phyloP scores from a whole-genome alignment of 2,113 vertebrate species.

The Vidua chalybeata region DNA sequence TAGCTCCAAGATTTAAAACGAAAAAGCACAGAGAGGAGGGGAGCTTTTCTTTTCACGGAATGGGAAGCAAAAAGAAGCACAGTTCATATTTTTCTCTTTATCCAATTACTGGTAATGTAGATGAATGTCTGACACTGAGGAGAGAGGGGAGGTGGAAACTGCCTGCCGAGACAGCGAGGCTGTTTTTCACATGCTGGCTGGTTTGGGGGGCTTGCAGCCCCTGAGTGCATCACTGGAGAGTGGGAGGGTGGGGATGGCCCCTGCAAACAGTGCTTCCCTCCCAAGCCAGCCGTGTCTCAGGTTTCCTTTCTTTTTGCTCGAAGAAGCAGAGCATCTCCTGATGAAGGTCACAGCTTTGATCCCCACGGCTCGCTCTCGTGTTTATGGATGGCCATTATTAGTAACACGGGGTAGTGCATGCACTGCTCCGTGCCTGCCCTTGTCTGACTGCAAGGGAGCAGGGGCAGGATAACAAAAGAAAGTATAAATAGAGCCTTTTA shows the following conservation, averaged over 20 bases:
- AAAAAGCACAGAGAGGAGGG: neutral
- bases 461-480: slow-evolving; percentile 45
- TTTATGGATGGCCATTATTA: slow-evolving; percentile 55
- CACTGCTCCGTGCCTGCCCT: neutral
- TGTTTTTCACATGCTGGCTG: neutral
- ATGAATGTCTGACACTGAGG: neutral
- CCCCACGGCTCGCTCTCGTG: neutral
- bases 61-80: neutral
- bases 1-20: neutral
- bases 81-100: slow-evolving; percentile 1
- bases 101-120: slow-evolving; percentile 13
- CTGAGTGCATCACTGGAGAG: neutral
- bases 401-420: slow-evolving; percentile 17
- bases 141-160: neutral
- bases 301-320: neutral
- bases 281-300: rapidly evolving
- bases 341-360: slow-evolving; percentile 54
- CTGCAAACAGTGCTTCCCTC: neutral
- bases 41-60: neutral
- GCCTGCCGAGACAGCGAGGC: neutral
- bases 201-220: neutral
- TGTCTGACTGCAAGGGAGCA: slow-evolving; percentile 35
- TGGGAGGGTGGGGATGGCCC: neutral
- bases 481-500: slow-evolving; percentile 43
- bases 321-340: slow-evolving; percentile 12